These are phyloP conservation scores for Ailurus styani DNA, from an alignment of 2,113 vertebrate species.

Conservation along the genomic window DNA sequence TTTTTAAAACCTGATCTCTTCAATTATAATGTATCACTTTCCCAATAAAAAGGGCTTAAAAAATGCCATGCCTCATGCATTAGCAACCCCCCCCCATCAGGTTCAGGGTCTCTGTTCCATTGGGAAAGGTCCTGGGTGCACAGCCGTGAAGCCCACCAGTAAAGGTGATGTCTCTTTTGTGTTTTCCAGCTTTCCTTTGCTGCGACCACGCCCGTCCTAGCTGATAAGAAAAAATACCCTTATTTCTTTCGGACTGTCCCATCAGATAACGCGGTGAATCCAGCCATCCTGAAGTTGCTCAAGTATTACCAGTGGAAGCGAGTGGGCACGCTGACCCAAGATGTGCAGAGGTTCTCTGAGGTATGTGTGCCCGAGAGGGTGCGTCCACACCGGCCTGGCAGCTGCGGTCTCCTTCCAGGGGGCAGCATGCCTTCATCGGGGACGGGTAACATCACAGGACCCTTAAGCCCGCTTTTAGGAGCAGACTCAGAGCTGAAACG, in stretches of 20 bases:
- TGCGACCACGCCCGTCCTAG: constrained; percentile 96
- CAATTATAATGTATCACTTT: not conserved
- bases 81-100: too few species aligned
- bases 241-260: constrained; percentile 99
- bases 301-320: constrained; percentile 95
- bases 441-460: not conserved
- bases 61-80: not conserved
- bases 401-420: not conserved
- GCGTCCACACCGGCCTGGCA: accelerated
- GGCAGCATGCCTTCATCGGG: accelerated
- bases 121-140: not conserved
- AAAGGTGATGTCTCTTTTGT: not conserved
- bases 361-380: constrained; percentile 75
- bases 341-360: constrained; percentile 98
- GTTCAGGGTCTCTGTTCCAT: too few species aligned
- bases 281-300: constrained; percentile 96
- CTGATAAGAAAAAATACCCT: constrained; percentile 98
- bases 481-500: not conserved
- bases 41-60: not conserved
- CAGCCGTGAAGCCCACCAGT: not conserved
- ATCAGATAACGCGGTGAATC: constrained; percentile 98
- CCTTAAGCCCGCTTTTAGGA: not conserved
- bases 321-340: constrained; percentile 97
- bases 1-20: not conserved
- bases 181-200: constrained; percentile 94